Base-by-base conservation (phyloP, 35 echinoderm and acorn worm species). In the Patiria miniata region DNA sequence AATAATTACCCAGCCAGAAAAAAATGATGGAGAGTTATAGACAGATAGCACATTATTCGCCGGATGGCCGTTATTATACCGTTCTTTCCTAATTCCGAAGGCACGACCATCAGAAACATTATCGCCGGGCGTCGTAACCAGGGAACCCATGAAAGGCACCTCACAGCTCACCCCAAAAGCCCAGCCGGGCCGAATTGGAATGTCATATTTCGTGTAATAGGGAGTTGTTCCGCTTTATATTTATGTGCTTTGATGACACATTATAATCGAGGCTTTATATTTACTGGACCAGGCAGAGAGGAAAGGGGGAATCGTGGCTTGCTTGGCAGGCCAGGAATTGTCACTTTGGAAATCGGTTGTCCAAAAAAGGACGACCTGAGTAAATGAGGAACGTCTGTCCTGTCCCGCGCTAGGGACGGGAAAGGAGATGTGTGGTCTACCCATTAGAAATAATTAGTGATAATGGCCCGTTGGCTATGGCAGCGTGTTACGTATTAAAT, bases 371-470 rank as follows among this genome's bases (percentile, higher is more conserved):
- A 73, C 65, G 29, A 73, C 14, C 65, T 6, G 42, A n/a, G n/a
- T n/a, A 12, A 47, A 47, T 4, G 42, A 47, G 42, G 12, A 47
- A n/a, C n/a, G 42, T 6, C 42, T 47, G 42, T 12, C 42, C n/a
- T 12, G 42, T 47, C 42, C 42, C 42, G 42, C 42, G 42, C 42
- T 47, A 12, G 42, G 42, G 42, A 47, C 4, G n/a, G n/a, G n/a
- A n/a, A 6, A 6, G 12, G 42, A 12, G 42, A 47, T 47, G 34
- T 73, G 65, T 73, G 29, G 65, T 14, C 65, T 14, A 73, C 65
- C 65, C 65, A 73, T 73, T 73, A 73, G 65, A 73, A 73, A 73
- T 73, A 73, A 73, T 73, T 73, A 73, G 65, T 73, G 2, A 23
- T 73, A 73, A 73, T 73, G 65, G 65, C 21, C 28, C 65, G 34